phyloP scores from a whole-genome alignment of 2,797 vertebrate genomes.

The Pipistrellus kuhlii region DNA sequence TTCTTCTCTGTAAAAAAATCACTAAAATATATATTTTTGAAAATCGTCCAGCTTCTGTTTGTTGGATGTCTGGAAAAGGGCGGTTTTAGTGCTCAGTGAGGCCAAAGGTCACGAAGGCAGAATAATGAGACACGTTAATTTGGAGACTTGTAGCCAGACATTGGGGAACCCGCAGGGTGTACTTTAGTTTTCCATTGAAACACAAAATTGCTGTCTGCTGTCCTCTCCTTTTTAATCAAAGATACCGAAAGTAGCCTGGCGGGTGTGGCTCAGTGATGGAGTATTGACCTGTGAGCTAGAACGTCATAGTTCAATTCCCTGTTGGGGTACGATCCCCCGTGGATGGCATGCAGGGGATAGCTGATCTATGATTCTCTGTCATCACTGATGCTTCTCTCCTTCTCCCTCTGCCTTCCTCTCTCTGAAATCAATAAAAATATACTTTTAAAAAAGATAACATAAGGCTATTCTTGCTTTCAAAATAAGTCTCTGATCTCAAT shows the following conservation, averaged over 20 bases:
- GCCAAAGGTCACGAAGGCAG: background rate
- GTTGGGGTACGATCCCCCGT: no score
- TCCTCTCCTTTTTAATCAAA: background rate
- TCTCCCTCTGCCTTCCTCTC: no score
- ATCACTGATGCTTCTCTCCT: no score
- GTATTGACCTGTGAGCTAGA: no score
- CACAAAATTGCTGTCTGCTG: background rate
- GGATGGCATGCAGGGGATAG: no score
- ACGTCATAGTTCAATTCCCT: no score
- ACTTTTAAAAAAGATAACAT: no score
- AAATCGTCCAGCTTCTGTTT: background rate
- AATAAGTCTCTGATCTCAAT: background rate
- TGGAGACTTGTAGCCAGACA: background rate
- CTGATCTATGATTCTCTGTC: no score
- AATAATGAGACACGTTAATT: background rate
- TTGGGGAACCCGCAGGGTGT: background rate
- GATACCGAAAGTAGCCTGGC: background rate
- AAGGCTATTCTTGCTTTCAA: background rate
- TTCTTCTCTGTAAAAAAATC: no score
- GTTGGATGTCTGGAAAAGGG: background rate
- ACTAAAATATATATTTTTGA: no score
- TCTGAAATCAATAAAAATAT: no score
- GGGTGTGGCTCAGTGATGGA: no score
- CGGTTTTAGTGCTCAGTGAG: background rate
- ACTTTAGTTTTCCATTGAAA: background rate